Conservation (phyloP, 2,113 vertebrate species). For the Pavo muticus region DNA sequence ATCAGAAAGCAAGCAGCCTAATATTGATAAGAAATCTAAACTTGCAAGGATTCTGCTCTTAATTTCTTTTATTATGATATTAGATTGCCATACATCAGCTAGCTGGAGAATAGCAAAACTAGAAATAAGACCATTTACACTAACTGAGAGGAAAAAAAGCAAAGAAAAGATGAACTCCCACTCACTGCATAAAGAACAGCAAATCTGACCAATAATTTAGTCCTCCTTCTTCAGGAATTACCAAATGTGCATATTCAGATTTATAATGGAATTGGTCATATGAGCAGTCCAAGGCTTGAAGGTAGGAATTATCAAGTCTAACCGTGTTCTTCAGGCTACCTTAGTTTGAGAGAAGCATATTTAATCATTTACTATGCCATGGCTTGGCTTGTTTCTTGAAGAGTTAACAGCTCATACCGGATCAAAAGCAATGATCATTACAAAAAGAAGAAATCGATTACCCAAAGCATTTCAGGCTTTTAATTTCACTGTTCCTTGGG, state of each 20-base stretch:
- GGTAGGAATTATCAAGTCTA: background rate
- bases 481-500: slow-evolving; percentile 30
- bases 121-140: background rate
- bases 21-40: background rate
- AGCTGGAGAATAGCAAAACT: background rate
- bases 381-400: background rate
- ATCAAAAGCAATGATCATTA: background rate
- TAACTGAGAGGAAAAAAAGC: background rate
- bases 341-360: background rate
- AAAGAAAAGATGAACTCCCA: background rate
- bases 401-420: background rate
- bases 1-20: background rate
- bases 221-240: background rate
- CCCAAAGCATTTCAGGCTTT: background rate
- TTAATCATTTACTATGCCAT: background rate
- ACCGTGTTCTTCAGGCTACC: background rate
- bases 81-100: background rate
- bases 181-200: background rate
- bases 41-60: background rate
- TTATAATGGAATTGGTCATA: background rate
- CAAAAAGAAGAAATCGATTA: background rate
- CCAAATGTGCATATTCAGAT: background rate
- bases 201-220: background rate
- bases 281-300: background rate
- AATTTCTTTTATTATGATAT: background rate